Evolutionary conservation across 2,113 vertebrate genomes (phyloP), one percentile per base, ranked within the genome.

Genomic region (Colaptes auratus): DNA sequence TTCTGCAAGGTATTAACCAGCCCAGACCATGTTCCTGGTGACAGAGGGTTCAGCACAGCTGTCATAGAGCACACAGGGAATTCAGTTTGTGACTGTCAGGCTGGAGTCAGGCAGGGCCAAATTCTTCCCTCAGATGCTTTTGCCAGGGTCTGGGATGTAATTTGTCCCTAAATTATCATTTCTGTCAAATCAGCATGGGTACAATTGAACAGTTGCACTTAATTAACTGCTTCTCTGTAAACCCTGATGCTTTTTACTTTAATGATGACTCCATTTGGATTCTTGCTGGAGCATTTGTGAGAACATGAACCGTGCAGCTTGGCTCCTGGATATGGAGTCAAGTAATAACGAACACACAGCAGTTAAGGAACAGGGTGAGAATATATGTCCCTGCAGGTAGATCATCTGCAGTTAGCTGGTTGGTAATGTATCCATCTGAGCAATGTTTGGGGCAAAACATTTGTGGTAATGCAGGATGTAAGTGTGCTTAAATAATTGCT

Each of bases 151-250:
- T 89, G 56, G 55, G 65, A 28, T 83, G 53, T 84, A 83, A 86
- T 75, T 82, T 93, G 73, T 73, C 63, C 88, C 73, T 69, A 88
- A 90, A 83, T 95, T 76, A 78, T 63, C 15, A 36, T 79, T 94
- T 90, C 91, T 92, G 91, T 93, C 91, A 90, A 66, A 90, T 88
- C 88, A 61, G 61, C 2, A 0, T 89, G 86, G 65, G 88, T 90
- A 88, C 73, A 91, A 52, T 86, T 10, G 79, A 89, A 5, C 33
- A 23, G 64, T 92, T 93, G 85, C 79, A 35, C 69, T 91, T 95
- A 91, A 95, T 95, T 93, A 90, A 88, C 60, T 75, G 79, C 72
- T 82, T 58, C 35, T 65, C 75, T 86, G 72, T 67, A 88, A 83
- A 52, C 61, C 55, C 65, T 30, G 10, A 69, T 88, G 86, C 83